Base-by-base conservation (phyloP, 2,113 vertebrate genomes). In the Scomber colias region DNA sequence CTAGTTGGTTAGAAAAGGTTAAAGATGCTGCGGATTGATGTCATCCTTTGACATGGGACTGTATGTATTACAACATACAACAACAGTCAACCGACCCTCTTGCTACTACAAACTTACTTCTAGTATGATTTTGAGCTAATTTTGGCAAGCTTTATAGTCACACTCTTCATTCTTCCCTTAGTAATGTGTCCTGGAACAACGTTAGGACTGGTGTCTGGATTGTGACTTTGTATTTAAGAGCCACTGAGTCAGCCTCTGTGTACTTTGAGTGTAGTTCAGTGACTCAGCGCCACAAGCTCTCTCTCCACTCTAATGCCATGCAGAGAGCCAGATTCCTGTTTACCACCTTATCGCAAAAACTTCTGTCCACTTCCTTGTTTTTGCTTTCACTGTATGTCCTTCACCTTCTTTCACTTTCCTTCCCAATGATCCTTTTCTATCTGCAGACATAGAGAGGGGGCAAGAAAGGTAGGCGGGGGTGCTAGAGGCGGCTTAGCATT, bases 401-500 rank as follows among this genome's bases (percentile, higher is more conserved):
- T 71, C 60, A 60, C 57, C 17, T 62, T 65, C 65, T 44, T 54
- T 35, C 31, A 60, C 75, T 66, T 6, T n/a, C 65, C 31, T 35
- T n/a, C 62, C 48, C 35, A 12, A 35, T 27, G 70, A 78, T 75
- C 35, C 48, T 35, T 83, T 82, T 27, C 24, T 54, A 72, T 81
- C 76, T 11, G 66, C 72, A 50, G 11, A 66, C 30, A 67, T 7
- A 46, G 59, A 71, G 46, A 24, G n/a, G 12, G 4, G 53, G 27
- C n/a, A 12, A 53, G 21, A 30, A 53, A 55, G 14, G 15, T n/a
- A 21, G 48, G 30, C n/a, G 11, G 10, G 17, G 21, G 55, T 40
- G 57, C 17, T 13, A 53, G 35, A 65, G 21, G 68, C n/a, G 66
- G 48, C 46, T 73, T 62, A 83, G 77, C 75, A 87, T 87, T 73